These are phyloP conservation scores for Erithacus rubecula DNA, from an alignment of 2,797 vertebrate genomes.

Conservation along the genomic window DNA sequence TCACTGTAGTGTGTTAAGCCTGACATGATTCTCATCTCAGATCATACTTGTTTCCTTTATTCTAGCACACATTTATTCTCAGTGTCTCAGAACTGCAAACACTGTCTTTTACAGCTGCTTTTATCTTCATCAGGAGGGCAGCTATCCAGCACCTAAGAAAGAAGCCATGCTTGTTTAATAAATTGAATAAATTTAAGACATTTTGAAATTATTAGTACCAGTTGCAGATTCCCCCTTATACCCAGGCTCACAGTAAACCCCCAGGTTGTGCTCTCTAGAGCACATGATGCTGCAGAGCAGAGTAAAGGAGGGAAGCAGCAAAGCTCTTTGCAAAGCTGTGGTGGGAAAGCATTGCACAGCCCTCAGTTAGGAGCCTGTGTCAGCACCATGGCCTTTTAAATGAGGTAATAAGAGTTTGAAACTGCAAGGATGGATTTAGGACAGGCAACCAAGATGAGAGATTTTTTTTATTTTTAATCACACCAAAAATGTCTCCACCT, in stretches of 20 bases:
- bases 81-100: neutral
- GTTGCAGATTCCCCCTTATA: neutral
- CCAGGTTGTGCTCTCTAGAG: neutral
- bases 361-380: neutral
- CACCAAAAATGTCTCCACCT: conserved; percentile 25
- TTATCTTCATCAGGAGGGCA: neutral
- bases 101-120: neutral
- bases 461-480: neutral
- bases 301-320: neutral
- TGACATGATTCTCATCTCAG: neutral
- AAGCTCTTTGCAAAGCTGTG: neutral
- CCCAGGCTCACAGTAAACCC: neutral
- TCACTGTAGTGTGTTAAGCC: neutral
- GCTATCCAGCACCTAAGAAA: neutral
- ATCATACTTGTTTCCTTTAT: neutral
- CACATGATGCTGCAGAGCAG: rapidly evolving
- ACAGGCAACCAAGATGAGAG: conserved; percentile 13
- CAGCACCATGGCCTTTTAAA: neutral
- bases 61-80: neutral
- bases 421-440: neutral
- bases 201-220: neutral
- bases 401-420: neutral
- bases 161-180: neutral
- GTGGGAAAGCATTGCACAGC: neutral
- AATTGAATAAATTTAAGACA: neutral